phyloP scores from a whole-genome alignment of 2,113 vertebrate genomes.

The Macquaria australasica region DNA sequence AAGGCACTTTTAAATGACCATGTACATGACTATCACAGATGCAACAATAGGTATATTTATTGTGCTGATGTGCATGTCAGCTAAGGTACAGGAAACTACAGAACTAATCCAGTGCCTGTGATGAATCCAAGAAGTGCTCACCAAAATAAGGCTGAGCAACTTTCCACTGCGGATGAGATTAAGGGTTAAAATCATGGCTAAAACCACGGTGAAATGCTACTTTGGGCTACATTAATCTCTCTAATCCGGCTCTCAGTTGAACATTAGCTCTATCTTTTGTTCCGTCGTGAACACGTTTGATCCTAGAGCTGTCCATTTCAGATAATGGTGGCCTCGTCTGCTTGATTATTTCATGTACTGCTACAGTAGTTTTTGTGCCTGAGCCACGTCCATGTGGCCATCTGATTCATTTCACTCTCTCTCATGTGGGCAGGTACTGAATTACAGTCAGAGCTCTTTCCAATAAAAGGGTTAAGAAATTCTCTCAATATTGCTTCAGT shows the following conservation, averaged over 20 bases:
- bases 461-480: constrained; percentile 38
- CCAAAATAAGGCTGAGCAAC: not conserved
- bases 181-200: constrained; percentile 19
- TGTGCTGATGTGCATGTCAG: not conserved
- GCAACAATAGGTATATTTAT: not conserved
- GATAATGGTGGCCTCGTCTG: constrained; percentile 23
- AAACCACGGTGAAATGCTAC: constrained; percentile 37
- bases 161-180: constrained; percentile 10
- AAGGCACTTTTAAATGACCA: not conserved
- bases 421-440: constrained; percentile 52
- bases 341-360: constrained; percentile 33
- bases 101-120: not conserved
- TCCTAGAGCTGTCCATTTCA: constrained; percentile 27
- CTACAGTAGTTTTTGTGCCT: constrained; percentile 45
- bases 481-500: constrained; percentile 6
- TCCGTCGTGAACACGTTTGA: constrained; percentile 26
- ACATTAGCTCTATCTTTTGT: constrained; percentile 40
- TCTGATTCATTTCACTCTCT: constrained; percentile 51
- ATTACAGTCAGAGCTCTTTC: constrained; percentile 25
- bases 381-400: constrained; percentile 32
- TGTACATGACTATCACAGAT: not conserved
- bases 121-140: not conserved
- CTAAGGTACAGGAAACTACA: not conserved
- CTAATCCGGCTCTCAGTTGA: constrained; percentile 37
- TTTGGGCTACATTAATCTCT: constrained; percentile 37